These are phyloP conservation scores for Daboia siamensis DNA, from an alignment of 2,113 vertebrate genomes.

Conservation along the genomic window DNA sequence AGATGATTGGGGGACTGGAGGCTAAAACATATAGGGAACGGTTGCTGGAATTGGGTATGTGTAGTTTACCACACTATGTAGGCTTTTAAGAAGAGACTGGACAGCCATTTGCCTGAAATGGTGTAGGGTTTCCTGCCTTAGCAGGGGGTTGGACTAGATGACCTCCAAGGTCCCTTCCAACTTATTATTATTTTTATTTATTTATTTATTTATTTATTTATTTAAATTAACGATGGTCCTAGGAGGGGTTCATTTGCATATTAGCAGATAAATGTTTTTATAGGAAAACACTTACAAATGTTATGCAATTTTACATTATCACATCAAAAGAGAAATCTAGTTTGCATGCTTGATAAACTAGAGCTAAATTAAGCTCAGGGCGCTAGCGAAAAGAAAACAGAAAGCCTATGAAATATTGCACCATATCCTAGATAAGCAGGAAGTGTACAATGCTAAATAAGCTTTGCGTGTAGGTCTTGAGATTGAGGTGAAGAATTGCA, in stretches of 20 bases:
- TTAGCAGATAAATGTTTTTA: background rate
- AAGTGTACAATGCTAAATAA: background rate
- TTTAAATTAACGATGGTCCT: conserved; percentile 1
- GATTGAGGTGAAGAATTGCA: background rate
- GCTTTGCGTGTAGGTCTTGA: background rate
- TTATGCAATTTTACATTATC: background rate
- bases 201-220: too few relatives aligned
- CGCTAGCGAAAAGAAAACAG: background rate
- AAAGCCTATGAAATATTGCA: background rate
- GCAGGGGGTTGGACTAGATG: too few relatives aligned
- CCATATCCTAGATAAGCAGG: background rate
- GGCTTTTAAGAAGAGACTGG: too few relatives aligned
- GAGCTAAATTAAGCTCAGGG: background rate
- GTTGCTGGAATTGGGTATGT: too few relatives aligned
- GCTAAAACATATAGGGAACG: too few relatives aligned
- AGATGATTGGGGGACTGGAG: too few relatives aligned
- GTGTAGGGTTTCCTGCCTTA: too few relatives aligned
- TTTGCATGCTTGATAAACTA: background rate
- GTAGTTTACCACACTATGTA: too few relatives aligned
- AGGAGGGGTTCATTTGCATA: background rate
- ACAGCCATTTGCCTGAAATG: too few relatives aligned
- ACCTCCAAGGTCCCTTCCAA: too few relatives aligned
- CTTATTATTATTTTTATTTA: too few relatives aligned
- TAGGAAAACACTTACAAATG: background rate
- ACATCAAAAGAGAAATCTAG: background rate